Percentiles rank a stretch among this genome's conserved stretches.
phyloP scores from a whole-genome alignment of 2,113 vertebrate species.

The Microtus pennsylvanicus region DNA sequence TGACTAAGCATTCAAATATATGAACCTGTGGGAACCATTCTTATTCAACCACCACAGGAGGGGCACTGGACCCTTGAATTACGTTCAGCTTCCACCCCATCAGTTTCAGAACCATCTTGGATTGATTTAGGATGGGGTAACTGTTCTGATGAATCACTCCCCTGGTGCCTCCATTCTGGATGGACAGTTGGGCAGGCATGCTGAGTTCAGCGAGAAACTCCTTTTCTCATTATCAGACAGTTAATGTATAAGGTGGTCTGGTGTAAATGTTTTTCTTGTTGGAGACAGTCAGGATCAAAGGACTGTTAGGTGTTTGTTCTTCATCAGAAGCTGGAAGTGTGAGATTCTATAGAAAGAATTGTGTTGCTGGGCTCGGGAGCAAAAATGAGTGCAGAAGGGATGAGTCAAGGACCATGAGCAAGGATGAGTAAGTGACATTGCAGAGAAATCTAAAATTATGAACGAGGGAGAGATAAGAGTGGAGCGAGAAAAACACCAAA shows the following conservation, averaged over 20 bases:
- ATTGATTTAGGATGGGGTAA: neutral
- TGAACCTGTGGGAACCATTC: neutral
- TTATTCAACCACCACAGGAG: neutral
- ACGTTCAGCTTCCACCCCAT: neutral
- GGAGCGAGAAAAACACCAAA: neutral
- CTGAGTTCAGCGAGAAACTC: neutral
- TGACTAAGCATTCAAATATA: neutral
- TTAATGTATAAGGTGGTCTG: neutral
- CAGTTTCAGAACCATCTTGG: neutral
- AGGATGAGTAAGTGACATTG: neutral
- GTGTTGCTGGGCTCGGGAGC: neutral
- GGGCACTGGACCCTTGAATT: neutral
- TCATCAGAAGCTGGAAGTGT: neutral
- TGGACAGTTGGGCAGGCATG: neutral
- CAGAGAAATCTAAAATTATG: neutral
- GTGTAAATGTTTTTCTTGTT: neutral
- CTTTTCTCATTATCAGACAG: neutral
- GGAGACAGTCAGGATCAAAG: neutral
- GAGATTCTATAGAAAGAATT: neutral
- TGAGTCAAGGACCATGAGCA: neutral
- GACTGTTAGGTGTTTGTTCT: conserved; percentile 14
- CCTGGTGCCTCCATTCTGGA: neutral
- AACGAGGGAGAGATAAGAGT: neutral
- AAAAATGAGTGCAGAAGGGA: neutral
- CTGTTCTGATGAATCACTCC: neutral